A percentile compares a stretch with the other conserved stretches of the same genome.
These are phyloP conservation scores for Hemithea aestivaria DNA, from an alignment of 2,888 invertebrate species.

Conservation along the genomic window DNA sequence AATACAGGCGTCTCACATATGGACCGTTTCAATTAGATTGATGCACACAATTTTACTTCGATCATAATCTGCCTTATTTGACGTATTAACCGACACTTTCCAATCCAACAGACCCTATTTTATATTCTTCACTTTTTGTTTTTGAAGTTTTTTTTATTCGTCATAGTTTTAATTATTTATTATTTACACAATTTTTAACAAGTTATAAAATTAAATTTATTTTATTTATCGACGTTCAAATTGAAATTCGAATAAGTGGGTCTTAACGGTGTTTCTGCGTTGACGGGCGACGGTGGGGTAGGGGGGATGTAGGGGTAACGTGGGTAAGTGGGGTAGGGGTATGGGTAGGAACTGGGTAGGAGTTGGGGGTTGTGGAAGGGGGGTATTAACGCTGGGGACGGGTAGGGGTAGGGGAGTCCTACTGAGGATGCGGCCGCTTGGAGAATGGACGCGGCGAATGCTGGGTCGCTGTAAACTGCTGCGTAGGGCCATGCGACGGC, in stretches of 20 bases:
- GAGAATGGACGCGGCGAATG: constrained; percentile 93
- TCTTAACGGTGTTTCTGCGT: constrained; percentile 65
- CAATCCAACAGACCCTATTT: too few species aligned
- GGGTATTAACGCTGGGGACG: constrained; percentile 79
- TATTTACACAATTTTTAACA: too few species aligned
- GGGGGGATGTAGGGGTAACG: constrained; percentile 78
- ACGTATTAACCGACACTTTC: too few species aligned
- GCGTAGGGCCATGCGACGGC: constrained; percentile 97
- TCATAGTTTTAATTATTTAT: constrained; percentile 24
- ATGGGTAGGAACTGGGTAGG: constrained; percentile 76
- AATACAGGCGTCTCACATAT: too few species aligned
- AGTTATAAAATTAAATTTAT: constrained; percentile 13
- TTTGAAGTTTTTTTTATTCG: too few species aligned
- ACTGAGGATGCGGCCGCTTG: constrained; percentile 91
- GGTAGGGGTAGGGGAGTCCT: constrained; percentile 81
- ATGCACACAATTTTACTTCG: too few species aligned
- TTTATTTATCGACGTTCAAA: constrained; percentile 69
- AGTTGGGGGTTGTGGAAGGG: constrained; percentile 78
- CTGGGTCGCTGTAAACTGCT: constrained; percentile 95
- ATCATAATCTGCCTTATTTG: too few species aligned
- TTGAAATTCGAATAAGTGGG: constrained; percentile 71
- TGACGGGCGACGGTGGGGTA: constrained; percentile 66
- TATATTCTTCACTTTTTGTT: too few species aligned
- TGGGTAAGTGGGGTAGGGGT: constrained; percentile 77
- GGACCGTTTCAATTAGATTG: too few species aligned